These are phyloP conservation scores for Oncorhynchus mykiss DNA, from an alignment of 2,113 vertebrate species.

Conservation along the genomic window DNA sequence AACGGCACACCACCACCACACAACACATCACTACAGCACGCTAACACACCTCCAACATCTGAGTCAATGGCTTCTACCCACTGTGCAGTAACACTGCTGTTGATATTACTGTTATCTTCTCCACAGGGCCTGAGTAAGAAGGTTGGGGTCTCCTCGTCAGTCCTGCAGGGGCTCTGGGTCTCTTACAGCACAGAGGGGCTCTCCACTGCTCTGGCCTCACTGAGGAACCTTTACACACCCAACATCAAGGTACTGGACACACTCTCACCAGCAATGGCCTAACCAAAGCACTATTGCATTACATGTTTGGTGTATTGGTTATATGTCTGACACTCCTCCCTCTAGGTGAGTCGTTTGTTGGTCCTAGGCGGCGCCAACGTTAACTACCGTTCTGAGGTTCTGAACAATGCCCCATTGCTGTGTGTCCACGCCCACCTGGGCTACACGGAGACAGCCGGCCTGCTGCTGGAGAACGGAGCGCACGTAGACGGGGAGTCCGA, in stretches of 20 bases:
- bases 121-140: slow-evolving; percentile 96
- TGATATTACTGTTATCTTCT: slow-evolving; percentile 30
- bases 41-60: slow-evolving; percentile 87
- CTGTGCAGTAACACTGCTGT: too few relatives aligned
- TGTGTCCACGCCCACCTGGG: slow-evolving; percentile 95
- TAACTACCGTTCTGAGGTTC: slow-evolving; percentile 94
- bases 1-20: slow-evolving; percentile 84
- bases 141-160: slow-evolving; percentile 96
- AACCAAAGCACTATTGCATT: slow-evolving; percentile 83
- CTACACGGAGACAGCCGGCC: slow-evolving; percentile 91
- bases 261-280: slow-evolving; percentile 80
- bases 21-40: slow-evolving; percentile 81
- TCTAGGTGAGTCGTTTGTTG: slow-evolving; percentile 91
- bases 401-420: slow-evolving; percentile 93
- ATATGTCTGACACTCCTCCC: too few relatives aligned
- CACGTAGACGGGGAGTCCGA: slow-evolving; percentile 87
- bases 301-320: too few relatives aligned
- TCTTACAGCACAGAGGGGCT: slow-evolving; percentile 97
- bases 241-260: slow-evolving; percentile 89
- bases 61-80: slow-evolving; percentile 27
- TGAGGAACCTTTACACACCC: slow-evolving; percentile 96
- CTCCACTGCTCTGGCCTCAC: slow-evolving; percentile 93
- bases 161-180: slow-evolving; percentile 97
- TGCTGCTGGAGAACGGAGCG: slow-evolving; percentile 91
- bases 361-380: slow-evolving; percentile 94